These are phyloP conservation scores for Gallirallus australis DNA, from an alignment of 2,797 vertebrate genomes.

Conservation along the genomic window DNA sequence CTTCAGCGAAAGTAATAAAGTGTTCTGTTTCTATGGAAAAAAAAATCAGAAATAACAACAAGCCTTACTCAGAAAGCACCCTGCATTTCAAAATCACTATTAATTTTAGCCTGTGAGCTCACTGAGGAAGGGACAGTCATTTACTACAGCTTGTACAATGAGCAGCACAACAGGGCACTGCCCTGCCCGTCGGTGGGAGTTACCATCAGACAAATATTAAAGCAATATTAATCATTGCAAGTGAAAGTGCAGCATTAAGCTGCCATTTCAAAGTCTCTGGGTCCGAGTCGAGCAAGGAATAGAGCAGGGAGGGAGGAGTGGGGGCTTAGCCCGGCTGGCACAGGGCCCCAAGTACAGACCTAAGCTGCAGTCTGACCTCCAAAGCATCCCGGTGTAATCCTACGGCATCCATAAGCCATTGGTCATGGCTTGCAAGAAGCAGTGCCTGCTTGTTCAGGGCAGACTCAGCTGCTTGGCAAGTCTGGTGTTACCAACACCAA, in stretches of 20 bases:
- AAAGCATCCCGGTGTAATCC: not conserved
- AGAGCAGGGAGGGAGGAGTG: not conserved
- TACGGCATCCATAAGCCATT: accelerated
- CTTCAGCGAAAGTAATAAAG: slow-evolving; percentile 50
- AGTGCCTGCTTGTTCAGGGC: not conserved
- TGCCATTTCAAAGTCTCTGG: not conserved
- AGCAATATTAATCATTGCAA: slow-evolving; percentile 22
- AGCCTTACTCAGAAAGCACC: not conserved
- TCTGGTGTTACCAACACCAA: not conserved
- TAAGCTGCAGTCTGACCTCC: not conserved
- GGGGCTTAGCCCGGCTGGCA: not conserved
- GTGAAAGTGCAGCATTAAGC: slow-evolving; percentile 10
- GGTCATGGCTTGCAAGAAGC: not conserved
- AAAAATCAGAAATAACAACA: slow-evolving; percentile 20
- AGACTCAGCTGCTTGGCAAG: not conserved
- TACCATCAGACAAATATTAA: slow-evolving; percentile 25
- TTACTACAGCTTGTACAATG: slow-evolving; percentile 26
- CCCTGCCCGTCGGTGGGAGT: not conserved
- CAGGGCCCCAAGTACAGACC: accelerated
- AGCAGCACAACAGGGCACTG: slow-evolving; percentile 39
- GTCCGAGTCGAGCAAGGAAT: not conserved
- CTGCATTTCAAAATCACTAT: slow-evolving; percentile 24
- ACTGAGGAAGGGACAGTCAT: slow-evolving; percentile 51
- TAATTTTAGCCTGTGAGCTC: slow-evolving; percentile 60
- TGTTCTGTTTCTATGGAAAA: slow-evolving; percentile 41